phyloP scores from a whole-genome alignment of 2,888 invertebrate genomes.

The Cosmia trapezina region DNA sequence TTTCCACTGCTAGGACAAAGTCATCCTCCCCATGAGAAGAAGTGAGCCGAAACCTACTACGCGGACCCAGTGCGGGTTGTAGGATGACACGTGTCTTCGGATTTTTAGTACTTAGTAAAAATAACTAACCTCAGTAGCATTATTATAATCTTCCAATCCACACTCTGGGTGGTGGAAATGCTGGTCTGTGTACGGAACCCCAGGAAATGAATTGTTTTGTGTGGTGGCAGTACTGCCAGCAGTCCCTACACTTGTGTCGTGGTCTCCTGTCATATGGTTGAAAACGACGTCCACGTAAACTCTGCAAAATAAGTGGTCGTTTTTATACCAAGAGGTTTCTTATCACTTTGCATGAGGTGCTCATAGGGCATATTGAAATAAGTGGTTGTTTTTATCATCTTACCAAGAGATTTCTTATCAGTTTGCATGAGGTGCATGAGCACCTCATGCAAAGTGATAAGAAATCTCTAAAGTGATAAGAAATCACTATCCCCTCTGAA shows the following conservation, averaged over 20 bases:
- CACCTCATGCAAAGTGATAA: too few species aligned
- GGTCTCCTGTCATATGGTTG: constrained; percentile 94
- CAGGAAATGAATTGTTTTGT: constrained; percentile 83
- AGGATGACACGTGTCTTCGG: neutral
- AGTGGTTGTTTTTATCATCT: too few species aligned
- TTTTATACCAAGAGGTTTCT: neutral
- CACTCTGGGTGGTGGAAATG: constrained; percentile 90
- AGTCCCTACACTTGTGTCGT: constrained; percentile 87
- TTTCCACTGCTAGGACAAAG: neutral
- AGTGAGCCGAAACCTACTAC: too few species aligned
- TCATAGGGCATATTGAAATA: neutral
- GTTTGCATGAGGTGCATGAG: too few species aligned
- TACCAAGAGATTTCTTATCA: too few species aligned
- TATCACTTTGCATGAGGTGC: neutral
- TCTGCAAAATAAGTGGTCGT: constrained; percentile 72
- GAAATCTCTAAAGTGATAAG: too few species aligned
- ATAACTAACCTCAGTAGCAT: constrained; percentile 86
- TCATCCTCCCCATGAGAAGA: neutral
- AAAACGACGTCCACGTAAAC: constrained; percentile 94
- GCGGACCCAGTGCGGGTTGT: neutral
- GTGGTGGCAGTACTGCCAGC: constrained; percentile 90
- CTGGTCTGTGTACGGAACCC: constrained; percentile 88
- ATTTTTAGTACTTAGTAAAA: neutral
- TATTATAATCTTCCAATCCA: constrained; percentile 83
- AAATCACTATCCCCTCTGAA: too few species aligned